Conservation (phyloP, 2,888 invertebrate species). For the Dolichomitus sp. region DNA sequence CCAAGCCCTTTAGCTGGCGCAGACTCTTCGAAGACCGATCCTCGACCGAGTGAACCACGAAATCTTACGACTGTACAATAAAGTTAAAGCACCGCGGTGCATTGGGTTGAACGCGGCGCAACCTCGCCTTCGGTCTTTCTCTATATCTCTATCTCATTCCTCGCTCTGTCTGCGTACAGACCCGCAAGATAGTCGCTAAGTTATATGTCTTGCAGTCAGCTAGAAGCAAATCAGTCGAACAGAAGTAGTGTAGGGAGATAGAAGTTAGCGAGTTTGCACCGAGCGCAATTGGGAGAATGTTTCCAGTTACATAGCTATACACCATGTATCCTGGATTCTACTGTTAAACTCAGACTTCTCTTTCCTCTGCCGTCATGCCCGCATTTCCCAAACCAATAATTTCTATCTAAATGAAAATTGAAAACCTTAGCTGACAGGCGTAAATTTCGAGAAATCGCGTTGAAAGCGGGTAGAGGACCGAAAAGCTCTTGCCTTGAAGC, state of each 20-base stretch:
- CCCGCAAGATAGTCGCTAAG: slow-evolving; percentile 49
- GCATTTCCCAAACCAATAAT: slow-evolving; percentile 53
- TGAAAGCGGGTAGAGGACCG: not conserved
- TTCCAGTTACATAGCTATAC: slow-evolving; percentile 33
- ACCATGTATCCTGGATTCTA: slow-evolving; percentile 7
- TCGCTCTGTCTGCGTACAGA: slow-evolving; percentile 17
- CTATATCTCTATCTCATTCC: slow-evolving; percentile 10
- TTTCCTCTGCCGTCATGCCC: slow-evolving; percentile 28
- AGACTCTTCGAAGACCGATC: slow-evolving; percentile 30
- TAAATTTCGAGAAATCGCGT: slow-evolving; percentile 40
- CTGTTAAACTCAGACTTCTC: slow-evolving; percentile 25
- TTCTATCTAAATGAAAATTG: slow-evolving; percentile 55
- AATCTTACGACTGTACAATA: slow-evolving; percentile 58
- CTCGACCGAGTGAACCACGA: slow-evolving; percentile 45
- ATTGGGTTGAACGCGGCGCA: slow-evolving; percentile 24
- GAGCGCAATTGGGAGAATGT: slow-evolving; percentile 53
- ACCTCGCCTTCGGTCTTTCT: slow-evolving; percentile 27
- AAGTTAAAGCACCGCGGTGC: slow-evolving; percentile 55
- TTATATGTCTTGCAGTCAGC: slow-evolving; percentile 49
- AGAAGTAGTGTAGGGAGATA: slow-evolving; percentile 39
- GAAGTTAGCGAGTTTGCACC: slow-evolving; percentile 56
- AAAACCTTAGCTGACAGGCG: slow-evolving; percentile 27
- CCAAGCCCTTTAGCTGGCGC: slow-evolving; percentile 27
- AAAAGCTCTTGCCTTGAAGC: not conserved
- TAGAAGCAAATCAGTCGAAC: slow-evolving; percentile 62